A percentile compares a stretch with the other conserved stretches of the same genome.
Conservation (phyloP, 2,888 invertebrate species). For the Iphiclides podalirius region DNA sequence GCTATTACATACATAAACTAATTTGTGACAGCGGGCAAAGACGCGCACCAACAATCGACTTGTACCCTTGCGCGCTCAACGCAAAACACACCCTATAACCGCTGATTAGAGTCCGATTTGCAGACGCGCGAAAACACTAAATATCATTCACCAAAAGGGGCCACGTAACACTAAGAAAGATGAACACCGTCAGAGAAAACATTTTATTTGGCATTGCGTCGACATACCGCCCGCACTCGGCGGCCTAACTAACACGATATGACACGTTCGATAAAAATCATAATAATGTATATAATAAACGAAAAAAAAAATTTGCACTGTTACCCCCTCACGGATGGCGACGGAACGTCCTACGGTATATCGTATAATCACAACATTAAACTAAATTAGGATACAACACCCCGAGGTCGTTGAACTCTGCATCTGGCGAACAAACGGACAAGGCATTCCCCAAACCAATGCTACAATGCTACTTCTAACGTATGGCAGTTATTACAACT, state of each 20-base stretch:
- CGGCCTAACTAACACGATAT: slow-evolving; percentile 48
- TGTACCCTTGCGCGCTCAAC: background rate
- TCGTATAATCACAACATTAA: slow-evolving; percentile 25
- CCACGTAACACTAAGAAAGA: slow-evolving; percentile 14
- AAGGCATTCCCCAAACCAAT: background rate
- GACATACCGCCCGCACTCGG: slow-evolving; percentile 32
- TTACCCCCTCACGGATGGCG: background rate
- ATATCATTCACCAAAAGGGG: slow-evolving; percentile 12
- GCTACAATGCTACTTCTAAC: background rate
- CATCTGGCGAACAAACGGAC: too few relatives aligned
- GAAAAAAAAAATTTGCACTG: slow-evolving; percentile 27
- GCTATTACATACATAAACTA: too few relatives aligned
- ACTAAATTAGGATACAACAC: slow-evolving; percentile 10
- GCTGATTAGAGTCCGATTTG: slow-evolving; percentile 4
- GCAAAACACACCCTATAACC: background rate
- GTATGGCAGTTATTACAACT: background rate
- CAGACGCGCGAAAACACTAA: slow-evolving; percentile 11
- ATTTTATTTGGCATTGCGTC: slow-evolving; percentile 42
- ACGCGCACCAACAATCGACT: background rate
- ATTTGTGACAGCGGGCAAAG: slow-evolving; percentile 2
- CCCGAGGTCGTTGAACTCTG: background rate
- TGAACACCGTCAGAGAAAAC: slow-evolving; percentile 25
- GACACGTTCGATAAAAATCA: slow-evolving; percentile 39
- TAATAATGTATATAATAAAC: slow-evolving; percentile 14
- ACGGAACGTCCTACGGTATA: background rate